Base-by-base conservation (phyloP, 2,797 vertebrate genomes). In the Helicolenus hilgendorfi region DNA sequence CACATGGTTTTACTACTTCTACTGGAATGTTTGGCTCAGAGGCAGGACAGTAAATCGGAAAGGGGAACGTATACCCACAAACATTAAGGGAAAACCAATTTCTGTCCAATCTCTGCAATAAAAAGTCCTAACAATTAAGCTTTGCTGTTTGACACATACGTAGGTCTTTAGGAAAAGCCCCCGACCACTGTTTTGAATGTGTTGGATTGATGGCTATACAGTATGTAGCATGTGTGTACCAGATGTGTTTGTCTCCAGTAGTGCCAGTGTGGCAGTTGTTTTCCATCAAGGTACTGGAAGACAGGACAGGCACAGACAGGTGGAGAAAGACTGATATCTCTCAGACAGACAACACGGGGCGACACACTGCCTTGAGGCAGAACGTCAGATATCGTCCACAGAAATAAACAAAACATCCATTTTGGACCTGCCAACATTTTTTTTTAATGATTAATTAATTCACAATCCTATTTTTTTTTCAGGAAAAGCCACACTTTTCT, bases 1-100 rank as follows among this genome's bases (percentile, higher is more conserved):
- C 91, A 89, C 55, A 73, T 89, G 89, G 83, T 92, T 91, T 91
- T 56, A 80, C 56, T 72, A 27, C 18, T 87, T 84, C 91, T 90
- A 87, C 62, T 78, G 88, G 78, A 93, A 93, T 27, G 31, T 69
- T 62, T 91, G 81, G 79, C 77, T 70, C 60, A 69, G 29, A 72
- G 72, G 67, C 35, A 68, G 18, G 22, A 64, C 31, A 78, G 73
- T 82, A 80, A 84, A 80, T 31, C 33, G 11, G 27, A 68, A 72
- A 35, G 13, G 9, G 1, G 29, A 82, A 82, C 59, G 45, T 24
- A 85, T 81, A 60, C 53, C 72, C 62, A 67, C 79, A 81, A 53
- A 73, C 59, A 81, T 41, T 38, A 22, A 20, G n/a, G 1, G 10
- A 72, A 65, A 92, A 74, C 20, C 69, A 63, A 79, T 22, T 55